A percentile compares a stretch with the other conserved stretches of the same genome.
phyloP scores from a whole-genome alignment of 1,140 invertebrate genomes.

The Monomorium pharaonis region DNA sequence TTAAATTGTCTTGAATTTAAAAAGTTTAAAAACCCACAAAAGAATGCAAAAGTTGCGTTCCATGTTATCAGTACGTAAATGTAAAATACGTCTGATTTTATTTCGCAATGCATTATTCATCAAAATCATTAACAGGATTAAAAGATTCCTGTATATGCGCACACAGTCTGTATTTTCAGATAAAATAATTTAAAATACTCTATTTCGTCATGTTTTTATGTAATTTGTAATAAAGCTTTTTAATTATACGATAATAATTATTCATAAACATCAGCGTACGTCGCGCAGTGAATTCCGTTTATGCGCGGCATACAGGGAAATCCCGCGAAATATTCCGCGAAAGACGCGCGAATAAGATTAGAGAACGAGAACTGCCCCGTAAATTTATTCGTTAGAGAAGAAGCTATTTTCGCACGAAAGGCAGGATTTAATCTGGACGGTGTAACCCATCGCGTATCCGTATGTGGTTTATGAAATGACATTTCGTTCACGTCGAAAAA shows the following conservation, averaged over 20 bases:
- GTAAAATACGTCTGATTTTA: neutral
- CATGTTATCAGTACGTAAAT: neutral
- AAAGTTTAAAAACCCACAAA: neutral
- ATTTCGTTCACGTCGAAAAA: neutral
- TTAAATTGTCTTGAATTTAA: neutral
- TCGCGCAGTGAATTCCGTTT: neutral
- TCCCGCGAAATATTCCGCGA: neutral
- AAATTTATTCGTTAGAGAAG: constrained; percentile 1
- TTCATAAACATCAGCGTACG: neutral
- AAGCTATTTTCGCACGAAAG: neutral
- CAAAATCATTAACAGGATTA: constrained; percentile 2
- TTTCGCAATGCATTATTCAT: neutral
- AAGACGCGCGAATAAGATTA: neutral
- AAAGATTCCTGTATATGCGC: neutral
- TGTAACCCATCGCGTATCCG: neutral
- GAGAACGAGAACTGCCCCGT: neutral
- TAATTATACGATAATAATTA: constrained; percentile 20
- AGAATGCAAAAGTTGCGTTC: neutral
- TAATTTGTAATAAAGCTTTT: neutral
- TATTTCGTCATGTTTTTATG: neutral
- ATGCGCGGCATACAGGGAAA: neutral
- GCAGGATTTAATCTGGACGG: constrained; percentile 17
- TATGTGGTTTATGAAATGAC: constrained; percentile 16
- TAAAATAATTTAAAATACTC: neutral
- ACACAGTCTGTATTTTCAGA: neutral